Evolutionary conservation across 1,140 invertebrate species (phyloP), one percentile per base, ranked within the genome.

Genomic region (Cardiocondyla obscurior): DNA sequence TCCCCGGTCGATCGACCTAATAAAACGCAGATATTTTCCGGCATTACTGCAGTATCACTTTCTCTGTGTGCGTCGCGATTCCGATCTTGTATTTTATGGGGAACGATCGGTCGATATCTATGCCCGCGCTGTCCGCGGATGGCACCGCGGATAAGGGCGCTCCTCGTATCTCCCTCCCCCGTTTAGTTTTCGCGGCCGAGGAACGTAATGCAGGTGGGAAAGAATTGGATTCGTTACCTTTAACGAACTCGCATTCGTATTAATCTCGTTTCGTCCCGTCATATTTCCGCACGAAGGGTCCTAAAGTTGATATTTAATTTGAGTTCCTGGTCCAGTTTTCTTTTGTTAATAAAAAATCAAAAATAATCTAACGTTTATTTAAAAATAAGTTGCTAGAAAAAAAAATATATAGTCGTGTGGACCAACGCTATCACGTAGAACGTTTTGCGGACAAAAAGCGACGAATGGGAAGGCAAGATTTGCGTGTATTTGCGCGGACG

Each of bases 21-120:
- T 92, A 90, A 92, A 94, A 94, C 89, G 87, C 85, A 77, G 83
- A 90, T 90, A 88, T 90, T 88, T 89, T 86, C 69, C 55, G 46
- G 73, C 81, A 62, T 85, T 82, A 86, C 39, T 69, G 51, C 81
- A 73, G 42, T 57, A 22, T 72, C 22, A n/a, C 49, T 64, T 42
- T 33, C 44, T 33, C 39, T 36, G 69, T 46, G 49, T 19, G 42
- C 74, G 16, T 19, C 39, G 19, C 30, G 64, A 82, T 77, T 81
- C 64, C 69, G 69, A 85, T 82, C 70, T 82, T 74, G 60, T 69
- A 51, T 49, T 74, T 86, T 77, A 82, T 62, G 58, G 65, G 51
- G 72, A 70, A 70, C 51, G 39, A 69, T 10, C 19, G 60, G 30
- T 77, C 74, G 60, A 67, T 77, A 77, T 77, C 60, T 39, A 36